Conservation (phyloP, 2,888 invertebrate species). For the Nasonovia ribisnigri region DNA sequence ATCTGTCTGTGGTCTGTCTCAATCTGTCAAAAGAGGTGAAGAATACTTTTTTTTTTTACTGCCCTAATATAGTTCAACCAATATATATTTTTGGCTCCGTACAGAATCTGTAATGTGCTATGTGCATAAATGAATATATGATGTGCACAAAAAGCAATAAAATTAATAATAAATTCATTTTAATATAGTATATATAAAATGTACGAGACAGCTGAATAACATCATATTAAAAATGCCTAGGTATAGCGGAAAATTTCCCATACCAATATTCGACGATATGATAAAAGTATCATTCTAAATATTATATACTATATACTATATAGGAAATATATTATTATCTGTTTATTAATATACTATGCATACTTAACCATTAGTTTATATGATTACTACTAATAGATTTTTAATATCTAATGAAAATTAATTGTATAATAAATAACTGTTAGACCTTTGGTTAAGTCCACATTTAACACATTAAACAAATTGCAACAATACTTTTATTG, state of each 20-base stretch:
- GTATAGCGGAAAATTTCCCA: background rate
- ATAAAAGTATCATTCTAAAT: background rate
- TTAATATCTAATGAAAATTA: background rate
- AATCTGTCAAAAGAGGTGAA: background rate
- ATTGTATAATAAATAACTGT: background rate
- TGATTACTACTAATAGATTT: background rate
- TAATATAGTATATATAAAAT: background rate
- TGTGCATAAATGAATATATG: constrained; percentile 9
- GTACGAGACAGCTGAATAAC: background rate
- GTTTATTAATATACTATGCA: background rate
- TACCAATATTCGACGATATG: background rate
- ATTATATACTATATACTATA: background rate
- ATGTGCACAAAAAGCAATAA: background rate
- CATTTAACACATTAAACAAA: background rate
- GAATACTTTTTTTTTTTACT: background rate
- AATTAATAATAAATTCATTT: constrained; percentile 17
- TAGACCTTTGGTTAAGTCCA: background rate
- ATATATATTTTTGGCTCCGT: background rate
- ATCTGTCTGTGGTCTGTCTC: background rate
- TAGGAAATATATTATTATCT: background rate
- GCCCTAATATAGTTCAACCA: background rate
- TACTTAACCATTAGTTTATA: background rate
- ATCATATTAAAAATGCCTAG: background rate
- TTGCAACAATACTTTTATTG: background rate
- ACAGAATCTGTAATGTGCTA: background rate